Conservation (phyloP, 2,888 invertebrate species). For the Liopterus haemorrhoidalis region DNA sequence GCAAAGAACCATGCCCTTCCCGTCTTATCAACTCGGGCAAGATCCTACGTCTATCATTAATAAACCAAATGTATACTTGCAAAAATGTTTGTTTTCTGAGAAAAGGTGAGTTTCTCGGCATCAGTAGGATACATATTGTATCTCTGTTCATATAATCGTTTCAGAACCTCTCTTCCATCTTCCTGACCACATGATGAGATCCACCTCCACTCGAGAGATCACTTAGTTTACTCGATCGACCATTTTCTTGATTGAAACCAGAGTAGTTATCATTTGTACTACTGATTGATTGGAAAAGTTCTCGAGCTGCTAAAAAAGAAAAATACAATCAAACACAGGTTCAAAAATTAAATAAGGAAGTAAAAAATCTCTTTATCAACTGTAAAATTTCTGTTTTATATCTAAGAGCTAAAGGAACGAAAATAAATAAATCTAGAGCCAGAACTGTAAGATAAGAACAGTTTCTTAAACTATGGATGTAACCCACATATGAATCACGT, state of each 20-base stretch:
- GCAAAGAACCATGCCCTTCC: conserved; percentile 44
- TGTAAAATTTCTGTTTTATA: no score
- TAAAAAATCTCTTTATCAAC: no score
- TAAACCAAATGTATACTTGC: conserved; percentile 59
- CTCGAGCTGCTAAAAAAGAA: conserved; percentile 49
- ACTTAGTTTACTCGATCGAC: conserved; percentile 40
- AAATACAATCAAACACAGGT: no score
- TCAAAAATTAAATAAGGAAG: no score
- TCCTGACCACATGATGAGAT: conserved; percentile 54
- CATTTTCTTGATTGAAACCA: conserved; percentile 48
- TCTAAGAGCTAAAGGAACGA: no score
- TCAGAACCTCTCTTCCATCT: conserved; percentile 81
- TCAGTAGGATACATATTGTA: conserved; percentile 95
- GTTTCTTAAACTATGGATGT: no score
- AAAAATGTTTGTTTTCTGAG: conserved; percentile 84
- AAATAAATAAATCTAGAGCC: no score
- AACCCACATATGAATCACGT: no score
- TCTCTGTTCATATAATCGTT: conserved; percentile 90
- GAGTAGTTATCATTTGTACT: conserved; percentile 66
- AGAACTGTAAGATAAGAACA: no score
- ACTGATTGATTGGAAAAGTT: conserved; percentile 63
- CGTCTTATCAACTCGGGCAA: conserved; percentile 45
- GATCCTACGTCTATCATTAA: conserved; percentile 43
- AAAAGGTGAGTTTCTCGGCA: conserved; percentile 80
- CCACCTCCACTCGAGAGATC: conserved; percentile 41